Base-by-base conservation (phyloP, 2,113 vertebrate genomes). In the Chionomys nivalis region DNA sequence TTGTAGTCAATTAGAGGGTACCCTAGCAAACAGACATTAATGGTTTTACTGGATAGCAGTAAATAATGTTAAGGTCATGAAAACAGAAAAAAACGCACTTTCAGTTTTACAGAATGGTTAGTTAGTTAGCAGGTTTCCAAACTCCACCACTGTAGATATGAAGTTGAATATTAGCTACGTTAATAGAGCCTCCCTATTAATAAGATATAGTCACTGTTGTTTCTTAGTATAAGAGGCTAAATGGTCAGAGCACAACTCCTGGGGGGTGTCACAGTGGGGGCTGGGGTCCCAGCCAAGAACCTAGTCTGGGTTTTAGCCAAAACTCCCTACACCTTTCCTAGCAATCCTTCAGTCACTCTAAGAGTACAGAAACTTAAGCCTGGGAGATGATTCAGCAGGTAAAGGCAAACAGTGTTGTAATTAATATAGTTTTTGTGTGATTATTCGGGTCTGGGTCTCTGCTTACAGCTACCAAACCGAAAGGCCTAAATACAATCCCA, bases 81-180 rank as follows among this genome's bases (percentile, higher is more conserved):
- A 42, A 61, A 83, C 55, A 83, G 36, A 95, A 90, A 88, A 52
- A 33, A 96, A 92, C 31, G 36, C 26, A 85, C 8, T 96, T 96
- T 58, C 49, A 89, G 70, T 90, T 89, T 89, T 72, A 92, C 3
- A 90, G 90, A 61, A 92, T 52, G 24, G 58, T 44, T 92, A 55
- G 17, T 39, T 93, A 24, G 66, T 66, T 76, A 49, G 66, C 73
- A 61, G 87, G 39, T 94, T 95, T 93, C 52, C 96, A 95, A 92
- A 68, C 58, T 52, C 63, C 66, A 90, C 14, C 39, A 79, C 66
- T 93, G 44, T 91, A 11, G 61, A n/a, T 2, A 0, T 88, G 36
- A 96, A 78, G 66, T 70, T 44, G 95, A 96, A 91, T 76, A 44
- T 28, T 78, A 93, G 66, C 82, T 94, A 75, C 70, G 75, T 36